Conservation (phyloP, 2,113 vertebrate species). For the Rhodinocichla rosea region DNA sequence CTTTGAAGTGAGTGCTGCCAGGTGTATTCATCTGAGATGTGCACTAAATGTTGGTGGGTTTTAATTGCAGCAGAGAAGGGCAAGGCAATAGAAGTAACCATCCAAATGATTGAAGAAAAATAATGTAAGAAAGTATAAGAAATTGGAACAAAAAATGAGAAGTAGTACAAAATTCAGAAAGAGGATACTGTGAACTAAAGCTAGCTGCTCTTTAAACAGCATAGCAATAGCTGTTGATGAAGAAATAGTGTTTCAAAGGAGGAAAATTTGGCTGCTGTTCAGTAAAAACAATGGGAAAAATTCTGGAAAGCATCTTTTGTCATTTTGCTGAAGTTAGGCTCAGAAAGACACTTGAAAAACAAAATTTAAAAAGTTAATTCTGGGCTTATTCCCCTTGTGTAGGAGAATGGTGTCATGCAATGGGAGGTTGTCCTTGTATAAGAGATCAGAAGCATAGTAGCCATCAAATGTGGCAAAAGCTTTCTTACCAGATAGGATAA, state of each 20-base stretch:
- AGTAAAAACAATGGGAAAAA: neutral
- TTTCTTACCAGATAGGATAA: neutral
- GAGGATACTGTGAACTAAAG: neutral
- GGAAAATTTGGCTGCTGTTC: neutral
- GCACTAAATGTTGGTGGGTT: neutral
- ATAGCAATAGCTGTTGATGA: neutral
- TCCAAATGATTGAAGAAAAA: neutral
- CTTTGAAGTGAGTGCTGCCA: neutral
- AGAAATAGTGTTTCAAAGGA: neutral
- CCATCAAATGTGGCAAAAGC: neutral
- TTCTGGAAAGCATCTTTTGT: neutral
- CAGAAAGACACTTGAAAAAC: neutral
- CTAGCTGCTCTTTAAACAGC: neutral
- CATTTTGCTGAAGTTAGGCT: neutral
- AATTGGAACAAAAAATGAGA: neutral
- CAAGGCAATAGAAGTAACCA: neutral
- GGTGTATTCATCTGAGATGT: neutral
- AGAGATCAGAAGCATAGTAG: neutral
- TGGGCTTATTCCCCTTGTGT: accelerated
- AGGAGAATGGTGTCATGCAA: neutral
- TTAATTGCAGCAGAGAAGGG: neutral
- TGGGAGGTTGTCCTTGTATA: no score
- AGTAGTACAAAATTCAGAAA: neutral
- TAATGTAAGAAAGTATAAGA: neutral
- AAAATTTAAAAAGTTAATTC: neutral